phyloP scores from a whole-genome alignment of 2,113 vertebrate genomes.

The Lepisosteus osseus region DNA sequence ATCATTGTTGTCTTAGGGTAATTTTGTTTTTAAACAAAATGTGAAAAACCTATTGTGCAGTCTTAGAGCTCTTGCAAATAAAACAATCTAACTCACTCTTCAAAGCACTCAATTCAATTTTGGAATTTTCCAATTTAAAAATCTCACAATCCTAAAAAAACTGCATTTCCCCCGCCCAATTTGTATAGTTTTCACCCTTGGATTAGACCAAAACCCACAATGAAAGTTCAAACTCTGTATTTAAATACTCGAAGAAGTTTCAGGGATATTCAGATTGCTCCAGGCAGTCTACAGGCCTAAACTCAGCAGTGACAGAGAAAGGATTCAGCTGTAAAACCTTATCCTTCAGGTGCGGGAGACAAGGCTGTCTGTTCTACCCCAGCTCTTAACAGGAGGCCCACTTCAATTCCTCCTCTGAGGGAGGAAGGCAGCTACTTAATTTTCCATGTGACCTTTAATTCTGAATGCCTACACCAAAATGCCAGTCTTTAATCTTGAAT shows the following conservation, averaged over 20 bases:
- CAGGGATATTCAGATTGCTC: background rate
- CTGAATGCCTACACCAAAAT: slow-evolving; percentile 29
- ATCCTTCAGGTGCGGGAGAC: background rate
- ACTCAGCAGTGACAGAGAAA: background rate
- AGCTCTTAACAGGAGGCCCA: background rate
- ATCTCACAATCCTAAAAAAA: too few species aligned
- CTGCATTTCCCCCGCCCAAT: too few species aligned
- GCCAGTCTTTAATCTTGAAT: background rate
- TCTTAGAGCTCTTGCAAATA: too few species aligned
- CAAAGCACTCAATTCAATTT: too few species aligned
- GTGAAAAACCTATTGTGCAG: too few species aligned
- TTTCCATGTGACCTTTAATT: slow-evolving; percentile 36
- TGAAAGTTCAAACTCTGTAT: background rate
- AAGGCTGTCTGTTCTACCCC: background rate
- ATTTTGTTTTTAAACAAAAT: too few species aligned
- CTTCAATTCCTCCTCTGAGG: too few species aligned
- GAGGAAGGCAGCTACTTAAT: slow-evolving; percentile 29
- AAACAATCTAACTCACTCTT: too few species aligned
- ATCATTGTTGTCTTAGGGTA: too few species aligned
- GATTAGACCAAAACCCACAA: too few species aligned
- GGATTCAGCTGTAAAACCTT: background rate
- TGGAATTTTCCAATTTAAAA: too few species aligned
- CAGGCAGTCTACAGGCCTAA: background rate
- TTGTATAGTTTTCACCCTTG: too few species aligned
- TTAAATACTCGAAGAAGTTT: background rate